These are phyloP conservation scores for Hyaena hyaena DNA, from an alignment of 2,113 vertebrate species.

Conservation along the genomic window DNA sequence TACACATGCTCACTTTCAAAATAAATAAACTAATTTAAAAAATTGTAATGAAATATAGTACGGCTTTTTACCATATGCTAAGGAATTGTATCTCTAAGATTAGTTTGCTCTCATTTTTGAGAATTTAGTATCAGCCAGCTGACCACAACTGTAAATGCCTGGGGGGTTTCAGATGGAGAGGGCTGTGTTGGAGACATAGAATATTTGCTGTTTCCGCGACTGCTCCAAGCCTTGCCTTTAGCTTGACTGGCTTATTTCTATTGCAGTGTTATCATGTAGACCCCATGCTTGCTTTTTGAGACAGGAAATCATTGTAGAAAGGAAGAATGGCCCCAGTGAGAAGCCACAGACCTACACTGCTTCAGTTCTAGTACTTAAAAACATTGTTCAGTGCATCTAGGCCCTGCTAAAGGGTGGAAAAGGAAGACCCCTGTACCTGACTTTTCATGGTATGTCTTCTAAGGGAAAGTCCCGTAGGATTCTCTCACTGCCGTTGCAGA, in stretches of 20 bases:
- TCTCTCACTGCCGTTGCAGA: background rate
- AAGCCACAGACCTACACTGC: constrained; percentile 37
- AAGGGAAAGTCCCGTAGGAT: background rate
- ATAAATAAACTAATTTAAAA: background rate
- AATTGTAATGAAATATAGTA: background rate
- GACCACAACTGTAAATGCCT: no score
- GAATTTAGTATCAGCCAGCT: background rate
- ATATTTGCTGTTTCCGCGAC: background rate
- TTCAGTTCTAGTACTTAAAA: background rate
- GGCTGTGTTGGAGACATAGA: background rate
- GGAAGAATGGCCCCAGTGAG: background rate
- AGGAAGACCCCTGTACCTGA: background rate
- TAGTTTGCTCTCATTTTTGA: background rate
- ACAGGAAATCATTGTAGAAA: constrained; percentile 55
- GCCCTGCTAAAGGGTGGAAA: background rate
- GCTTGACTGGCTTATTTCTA: background rate
- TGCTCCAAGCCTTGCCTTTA: background rate
- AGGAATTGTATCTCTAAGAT: background rate
- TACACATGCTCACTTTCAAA: no score
- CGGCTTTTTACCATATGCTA: background rate
- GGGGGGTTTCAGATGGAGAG: background rate
- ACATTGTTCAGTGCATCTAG: background rate
- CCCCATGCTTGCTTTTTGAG: background rate
- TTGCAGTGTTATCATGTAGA: background rate
- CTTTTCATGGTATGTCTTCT: background rate